These are phyloP conservation scores for Reticulitermes lucifugus DNA, from an alignment of 2,888 invertebrate genomes.

Conservation along the genomic window DNA sequence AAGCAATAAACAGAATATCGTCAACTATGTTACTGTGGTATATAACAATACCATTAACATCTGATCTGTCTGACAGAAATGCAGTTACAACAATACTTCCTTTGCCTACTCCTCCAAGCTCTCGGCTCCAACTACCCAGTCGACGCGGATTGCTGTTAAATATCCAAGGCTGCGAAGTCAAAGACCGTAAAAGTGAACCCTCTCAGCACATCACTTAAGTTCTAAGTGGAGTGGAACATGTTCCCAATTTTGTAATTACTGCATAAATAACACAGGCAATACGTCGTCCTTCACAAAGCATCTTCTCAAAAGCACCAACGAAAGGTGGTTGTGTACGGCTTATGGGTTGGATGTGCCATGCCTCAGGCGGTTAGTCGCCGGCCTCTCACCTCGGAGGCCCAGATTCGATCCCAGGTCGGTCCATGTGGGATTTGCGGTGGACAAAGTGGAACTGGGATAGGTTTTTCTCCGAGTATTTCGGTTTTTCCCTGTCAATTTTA, in stretches of 20 bases:
- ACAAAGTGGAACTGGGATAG: too few species aligned
- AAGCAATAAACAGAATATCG: too few species aligned
- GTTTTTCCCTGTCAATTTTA: too few species aligned
- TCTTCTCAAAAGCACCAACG: background rate
- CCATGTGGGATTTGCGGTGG: too few species aligned
- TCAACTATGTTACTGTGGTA: too few species aligned
- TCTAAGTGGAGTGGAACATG: background rate
- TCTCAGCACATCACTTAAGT: background rate
- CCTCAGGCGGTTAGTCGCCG: too few species aligned
- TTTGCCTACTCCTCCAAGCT: background rate
- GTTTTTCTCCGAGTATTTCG: too few species aligned
- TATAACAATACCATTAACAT: background rate
- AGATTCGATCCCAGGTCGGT: too few species aligned
- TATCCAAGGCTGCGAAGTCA: background rate
- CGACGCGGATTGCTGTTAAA: background rate
- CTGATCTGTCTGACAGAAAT: background rate
- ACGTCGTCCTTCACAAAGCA: background rate
- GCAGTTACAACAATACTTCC: background rate
- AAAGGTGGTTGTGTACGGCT: background rate
- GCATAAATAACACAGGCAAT: background rate
- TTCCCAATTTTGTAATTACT: background rate
- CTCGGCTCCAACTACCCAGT: background rate
- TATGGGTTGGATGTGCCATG: too few species aligned
- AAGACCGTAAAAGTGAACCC: background rate
- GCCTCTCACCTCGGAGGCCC: too few species aligned